These are phyloP conservation scores for Exocentrus adspersus DNA, from an alignment of 2,888 invertebrate genomes.

Conservation along the genomic window DNA sequence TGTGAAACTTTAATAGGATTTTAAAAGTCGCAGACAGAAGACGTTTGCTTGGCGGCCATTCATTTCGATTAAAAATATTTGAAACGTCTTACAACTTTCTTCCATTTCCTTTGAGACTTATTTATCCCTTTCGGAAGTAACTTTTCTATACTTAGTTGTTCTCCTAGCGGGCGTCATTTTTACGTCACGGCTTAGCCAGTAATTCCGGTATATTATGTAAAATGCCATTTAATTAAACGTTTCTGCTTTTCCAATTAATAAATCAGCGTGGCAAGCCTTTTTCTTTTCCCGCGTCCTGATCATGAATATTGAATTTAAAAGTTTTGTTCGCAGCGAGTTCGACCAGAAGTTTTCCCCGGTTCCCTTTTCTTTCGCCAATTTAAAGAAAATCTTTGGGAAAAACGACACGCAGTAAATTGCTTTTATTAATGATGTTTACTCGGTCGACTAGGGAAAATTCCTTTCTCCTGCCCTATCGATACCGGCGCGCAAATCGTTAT, in stretches of 20 bases:
- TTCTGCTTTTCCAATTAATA: constrained; percentile 37
- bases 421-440: constrained; percentile 64
- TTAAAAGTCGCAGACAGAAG: not conserved
- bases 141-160: constrained; percentile 1
- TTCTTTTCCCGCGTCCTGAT: constrained; percentile 46
- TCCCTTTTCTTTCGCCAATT: constrained; percentile 50
- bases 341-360: constrained; percentile 31
- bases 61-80: not conserved
- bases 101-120: constrained; percentile 1
- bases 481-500: constrained; percentile 13
- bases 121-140: constrained; percentile 12
- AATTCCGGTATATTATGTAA: constrained; percentile 41
- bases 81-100: not conserved
- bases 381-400: constrained; percentile 56
- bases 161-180: constrained; percentile 18
- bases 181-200: constrained; percentile 4
- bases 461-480: constrained; percentile 14
- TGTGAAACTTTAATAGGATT: not conserved
- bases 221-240: constrained; percentile 45
- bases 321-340: constrained; percentile 52
- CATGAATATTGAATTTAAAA: constrained; percentile 60
- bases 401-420: constrained; percentile 59
- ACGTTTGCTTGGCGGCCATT: not conserved
- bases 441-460: constrained; percentile 39
- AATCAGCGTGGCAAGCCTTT: constrained; percentile 49